phyloP scores from a whole-genome alignment of 2,113 vertebrate species.

The Chroicocephalus ridibundus region DNA sequence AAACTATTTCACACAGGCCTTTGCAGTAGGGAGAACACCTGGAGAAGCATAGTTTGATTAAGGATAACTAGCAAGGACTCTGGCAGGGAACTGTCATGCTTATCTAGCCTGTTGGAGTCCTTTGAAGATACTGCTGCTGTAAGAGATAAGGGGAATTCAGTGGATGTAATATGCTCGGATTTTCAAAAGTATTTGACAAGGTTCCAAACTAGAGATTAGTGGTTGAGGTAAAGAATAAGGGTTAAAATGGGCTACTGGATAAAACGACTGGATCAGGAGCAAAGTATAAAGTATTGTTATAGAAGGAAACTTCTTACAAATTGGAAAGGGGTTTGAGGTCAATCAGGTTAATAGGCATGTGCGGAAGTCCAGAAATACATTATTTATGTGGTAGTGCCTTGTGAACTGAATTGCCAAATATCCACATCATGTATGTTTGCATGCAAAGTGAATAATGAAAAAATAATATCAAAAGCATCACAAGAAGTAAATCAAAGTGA shows the following conservation, averaged over 20 bases:
- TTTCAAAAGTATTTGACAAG: constrained; percentile 49
- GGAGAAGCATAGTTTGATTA: constrained; percentile 37
- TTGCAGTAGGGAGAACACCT: constrained; percentile 14
- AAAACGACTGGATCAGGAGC: constrained; percentile 1
- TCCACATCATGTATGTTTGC: not conserved
- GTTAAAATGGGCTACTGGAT: constrained; percentile 8
- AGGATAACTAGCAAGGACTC: constrained; percentile 22
- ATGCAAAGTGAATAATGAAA: not conserved
- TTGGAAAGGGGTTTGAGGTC: constrained; percentile 25
- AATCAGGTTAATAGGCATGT: constrained; percentile 25
- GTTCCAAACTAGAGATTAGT: constrained; percentile 39
- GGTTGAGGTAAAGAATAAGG: not conserved
- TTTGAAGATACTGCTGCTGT: constrained; percentile 57
- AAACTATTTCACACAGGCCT: not conserved
- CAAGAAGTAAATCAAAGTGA: not conserved
- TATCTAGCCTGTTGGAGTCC: constrained; percentile 43
- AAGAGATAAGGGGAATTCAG: constrained; percentile 59
- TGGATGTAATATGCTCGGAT: constrained; percentile 26
- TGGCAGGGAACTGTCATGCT: constrained; percentile 5
- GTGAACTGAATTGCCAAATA: not conserved
- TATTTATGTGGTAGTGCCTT: not conserved
- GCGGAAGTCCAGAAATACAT: constrained; percentile 7
- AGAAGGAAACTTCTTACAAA: constrained; percentile 12
- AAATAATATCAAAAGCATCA: not conserved
- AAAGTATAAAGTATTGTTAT: not conserved